Evolutionary conservation across 2,113 vertebrate species (phyloP).

Genomic region (Rhinolophus sinicus): DNA sequence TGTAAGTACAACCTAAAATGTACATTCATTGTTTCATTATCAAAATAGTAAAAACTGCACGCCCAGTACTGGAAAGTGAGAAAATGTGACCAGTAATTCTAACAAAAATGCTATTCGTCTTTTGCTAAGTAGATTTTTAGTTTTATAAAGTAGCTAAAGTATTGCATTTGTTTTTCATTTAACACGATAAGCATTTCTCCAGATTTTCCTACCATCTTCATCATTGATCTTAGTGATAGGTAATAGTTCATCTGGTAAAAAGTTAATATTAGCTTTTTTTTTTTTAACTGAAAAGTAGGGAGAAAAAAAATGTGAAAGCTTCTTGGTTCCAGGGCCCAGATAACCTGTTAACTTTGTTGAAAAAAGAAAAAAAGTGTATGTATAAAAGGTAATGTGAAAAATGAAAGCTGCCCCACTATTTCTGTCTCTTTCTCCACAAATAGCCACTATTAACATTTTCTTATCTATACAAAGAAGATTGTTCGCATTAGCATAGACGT

Average conservation of each 20-base stretch:
- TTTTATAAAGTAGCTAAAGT: not conserved
- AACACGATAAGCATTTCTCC: not conserved
- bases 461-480: not conserved
- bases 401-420: not conserved
- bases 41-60: not conserved
- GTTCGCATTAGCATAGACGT: rapidly evolving
- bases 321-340: not conserved
- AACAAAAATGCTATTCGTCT: not conserved
- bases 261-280: not conserved
- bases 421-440: not conserved
- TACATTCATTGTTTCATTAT: not conserved
- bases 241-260: not conserved
- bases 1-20: conserved; percentile 60
- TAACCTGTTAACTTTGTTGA: not conserved
- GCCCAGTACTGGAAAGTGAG: not conserved
- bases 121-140: not conserved
- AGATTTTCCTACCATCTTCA: not conserved
- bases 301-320: not conserved
- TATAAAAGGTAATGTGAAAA: not conserved
- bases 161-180: not conserved
- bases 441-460: not conserved
- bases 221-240: not conserved
- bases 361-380: not conserved
- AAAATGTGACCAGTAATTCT: not conserved
- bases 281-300: not conserved